Base-by-base conservation (phyloP, 1,140 invertebrate species). In the Ips typographus region DNA sequence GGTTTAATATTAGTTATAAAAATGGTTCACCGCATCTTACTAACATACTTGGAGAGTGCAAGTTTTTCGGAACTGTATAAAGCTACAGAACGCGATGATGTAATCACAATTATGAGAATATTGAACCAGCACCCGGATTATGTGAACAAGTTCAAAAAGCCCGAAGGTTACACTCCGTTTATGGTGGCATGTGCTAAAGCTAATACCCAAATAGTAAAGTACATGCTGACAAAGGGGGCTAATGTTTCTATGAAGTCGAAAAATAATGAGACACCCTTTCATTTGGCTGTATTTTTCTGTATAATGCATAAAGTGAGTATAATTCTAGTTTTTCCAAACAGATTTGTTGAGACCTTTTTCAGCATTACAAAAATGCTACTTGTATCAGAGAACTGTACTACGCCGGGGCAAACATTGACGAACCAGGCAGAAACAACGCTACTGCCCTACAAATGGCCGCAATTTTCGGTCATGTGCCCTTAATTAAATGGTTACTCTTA, bases 341-440 rank as follows among this genome's bases (percentile, higher is more conserved):
- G 7, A 52, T 36, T 4, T 47, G 5, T 22, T 6, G n/a, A 8
- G 22, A 22, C 22, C 0, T 53, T 51, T 68, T 68, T 22, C 68
- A 71, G 36, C 36, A 64, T 5, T 70, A 39, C 37, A 72, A 71
- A 70, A 76, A 79, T 67, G 77, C 77, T 1, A 66, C 73, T 7
- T 79, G 78, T 53, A 74, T 79, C 37, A 72, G 75, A 62, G 71
- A 76, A 42, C 68, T 79, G 1, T 79, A 66, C 71, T 72, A 78
- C 61, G 78, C 76, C 6, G 77, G 77, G 2, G 73, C 68, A 3
- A 71, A 79, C 66, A 73, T 79, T 4, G 73, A 79, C 44, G 72
- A 64, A 53, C 63, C 71, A 0, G 75, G 72, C 47, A 53, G 47
- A 2, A 74, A 73, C 60, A 70, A 73, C 6, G 65, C 71, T 38